Evolutionary conservation across 2,888 invertebrate genomes (phyloP).

Genomic region (Dolomedes plantarius): DNA sequence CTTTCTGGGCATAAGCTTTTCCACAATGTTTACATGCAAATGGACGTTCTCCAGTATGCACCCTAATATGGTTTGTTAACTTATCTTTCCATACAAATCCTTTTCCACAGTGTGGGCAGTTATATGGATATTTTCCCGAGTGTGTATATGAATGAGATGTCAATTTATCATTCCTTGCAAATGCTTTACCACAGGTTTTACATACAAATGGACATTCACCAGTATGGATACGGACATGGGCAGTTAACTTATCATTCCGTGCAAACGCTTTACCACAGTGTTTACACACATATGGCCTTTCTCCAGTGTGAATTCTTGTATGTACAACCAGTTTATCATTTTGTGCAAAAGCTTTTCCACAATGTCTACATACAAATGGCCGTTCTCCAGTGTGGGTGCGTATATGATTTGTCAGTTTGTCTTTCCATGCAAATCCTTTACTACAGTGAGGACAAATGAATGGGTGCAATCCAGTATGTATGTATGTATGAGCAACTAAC

Average conservation of each 20-base stretch:
- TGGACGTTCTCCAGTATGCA: conserved; percentile 62
- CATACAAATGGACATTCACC: conserved; percentile 62
- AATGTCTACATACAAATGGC: conserved; percentile 58
- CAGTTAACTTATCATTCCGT: conserved; percentile 61
- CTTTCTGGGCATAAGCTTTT: conserved; percentile 60
- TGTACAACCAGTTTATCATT: conserved; percentile 64
- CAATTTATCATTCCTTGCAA: conserved; percentile 64
- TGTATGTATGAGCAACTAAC: conserved; percentile 61
- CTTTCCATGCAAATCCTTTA: conserved; percentile 67
- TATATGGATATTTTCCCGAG: conserved; percentile 62
- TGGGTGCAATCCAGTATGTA: conserved; percentile 61
- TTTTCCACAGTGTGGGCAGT: conserved; percentile 66
- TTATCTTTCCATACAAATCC: conserved; percentile 68
- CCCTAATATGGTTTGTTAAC: conserved; percentile 56
- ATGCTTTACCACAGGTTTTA: conserved; percentile 64
- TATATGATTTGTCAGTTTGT: conserved; percentile 61
- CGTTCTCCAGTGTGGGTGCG: conserved; percentile 54
- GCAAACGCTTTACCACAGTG: conserved; percentile 67
- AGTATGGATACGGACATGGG: conserved; percentile 57
- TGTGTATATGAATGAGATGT: conserved; percentile 61
- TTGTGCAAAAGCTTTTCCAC: conserved; percentile 64
- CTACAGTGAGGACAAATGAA: conserved; percentile 59
- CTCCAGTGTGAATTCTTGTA: conserved; percentile 56
- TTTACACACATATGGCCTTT: conserved; percentile 62
- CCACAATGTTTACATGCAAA: conserved; percentile 61